A percentile compares a stretch with the other conserved stretches of the same genome.
phyloP scores from a whole-genome alignment of 2,113 vertebrate species.

The Diadophis punctatus region DNA sequence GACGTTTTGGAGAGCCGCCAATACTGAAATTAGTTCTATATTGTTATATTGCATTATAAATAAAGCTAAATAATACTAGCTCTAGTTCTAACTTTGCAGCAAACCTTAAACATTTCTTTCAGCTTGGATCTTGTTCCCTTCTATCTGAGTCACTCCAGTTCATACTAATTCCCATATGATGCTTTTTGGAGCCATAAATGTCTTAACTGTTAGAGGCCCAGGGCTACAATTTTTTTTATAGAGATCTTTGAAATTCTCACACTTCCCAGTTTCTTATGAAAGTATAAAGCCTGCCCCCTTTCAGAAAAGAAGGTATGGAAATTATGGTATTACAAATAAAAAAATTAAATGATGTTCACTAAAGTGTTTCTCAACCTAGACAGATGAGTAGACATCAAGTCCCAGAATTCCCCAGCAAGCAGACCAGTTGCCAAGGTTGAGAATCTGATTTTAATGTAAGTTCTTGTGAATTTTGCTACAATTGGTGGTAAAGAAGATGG shows the following conservation, averaged over 20 bases:
- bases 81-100: not conserved
- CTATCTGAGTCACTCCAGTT: not conserved
- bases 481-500: not conserved
- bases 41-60: not conserved
- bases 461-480: not conserved
- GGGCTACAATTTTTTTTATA: not conserved
- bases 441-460: not conserved
- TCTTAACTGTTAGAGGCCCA: not conserved
- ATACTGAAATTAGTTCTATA: not conserved
- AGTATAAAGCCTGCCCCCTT: not conserved
- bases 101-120: not conserved
- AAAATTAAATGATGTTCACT: not conserved
- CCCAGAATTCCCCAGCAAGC: not conserved
- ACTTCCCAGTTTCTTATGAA: not conserved
- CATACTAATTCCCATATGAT: not conserved
- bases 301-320: not conserved
- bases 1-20: not conserved
- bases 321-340: not conserved
- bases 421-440: not conserved
- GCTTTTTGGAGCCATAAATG: not conserved
- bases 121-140: not conserved
- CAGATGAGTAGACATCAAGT: not conserved
- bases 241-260: not conserved
- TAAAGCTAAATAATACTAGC: not conserved
- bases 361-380: not conserved